phyloP scores from a whole-genome alignment of 2,797 vertebrate genomes.

The Brachymystax lenok region DNA sequence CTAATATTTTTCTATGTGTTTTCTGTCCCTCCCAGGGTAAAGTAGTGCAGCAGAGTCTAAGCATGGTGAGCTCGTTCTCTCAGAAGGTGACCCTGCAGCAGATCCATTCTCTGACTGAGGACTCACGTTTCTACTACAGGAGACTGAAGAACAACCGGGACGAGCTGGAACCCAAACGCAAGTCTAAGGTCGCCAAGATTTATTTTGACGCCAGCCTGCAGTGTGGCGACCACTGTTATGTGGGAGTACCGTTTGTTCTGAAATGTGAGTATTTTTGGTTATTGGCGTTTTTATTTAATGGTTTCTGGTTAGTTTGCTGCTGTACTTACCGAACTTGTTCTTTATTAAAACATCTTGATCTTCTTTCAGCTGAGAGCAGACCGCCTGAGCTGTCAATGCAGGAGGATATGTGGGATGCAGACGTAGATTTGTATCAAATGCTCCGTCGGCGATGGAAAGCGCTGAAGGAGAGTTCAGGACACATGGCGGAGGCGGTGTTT shows the following conservation, averaged over 20 bases:
- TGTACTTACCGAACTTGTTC: not conserved
- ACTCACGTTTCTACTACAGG: slow-evolving; percentile 85
- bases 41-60: slow-evolving; percentile 86
- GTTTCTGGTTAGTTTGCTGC: not conserved
- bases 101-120: slow-evolving; percentile 82
- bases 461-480: slow-evolving; percentile 73
- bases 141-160: slow-evolving; percentile 84
- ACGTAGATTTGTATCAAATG: slow-evolving; percentile 80
- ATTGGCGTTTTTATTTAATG: not conserved
- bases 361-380: slow-evolving; percentile 75
- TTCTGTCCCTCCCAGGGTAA: slow-evolving; percentile 80
- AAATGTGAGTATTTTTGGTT: slow-evolving; percentile 66
- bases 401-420: slow-evolving; percentile 80
- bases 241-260: slow-evolving; percentile 80
- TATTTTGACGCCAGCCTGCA: slow-evolving; percentile 88
- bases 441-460: slow-evolving; percentile 79
- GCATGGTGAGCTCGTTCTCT: slow-evolving; percentile 88
- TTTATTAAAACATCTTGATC: not conserved
- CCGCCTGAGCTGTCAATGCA: slow-evolving; percentile 75
- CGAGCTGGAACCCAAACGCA: slow-evolving; percentile 86
- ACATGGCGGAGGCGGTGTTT: slow-evolving; percentile 74
- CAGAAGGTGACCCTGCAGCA: slow-evolving; percentile 88
- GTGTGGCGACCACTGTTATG: slow-evolving; percentile 85
- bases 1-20: slow-evolving; percentile 49
- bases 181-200: slow-evolving; percentile 90